Evolutionary conservation across 2,113 vertebrate species (phyloP).

Genomic region (Gobius niger): DNA sequence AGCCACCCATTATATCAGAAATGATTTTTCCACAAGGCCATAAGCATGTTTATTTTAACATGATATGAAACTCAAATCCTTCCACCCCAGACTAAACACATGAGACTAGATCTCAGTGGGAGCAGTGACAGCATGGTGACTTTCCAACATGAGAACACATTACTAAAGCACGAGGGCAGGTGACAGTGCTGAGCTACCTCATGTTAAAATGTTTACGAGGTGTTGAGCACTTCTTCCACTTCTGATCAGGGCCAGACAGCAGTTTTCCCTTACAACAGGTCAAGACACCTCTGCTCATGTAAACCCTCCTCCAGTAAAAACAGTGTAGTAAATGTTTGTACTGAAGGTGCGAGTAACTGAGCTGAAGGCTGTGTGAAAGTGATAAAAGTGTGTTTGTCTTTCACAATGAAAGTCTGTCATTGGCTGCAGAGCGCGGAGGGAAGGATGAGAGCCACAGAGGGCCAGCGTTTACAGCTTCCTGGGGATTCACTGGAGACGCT

Average conservation of each 20-base stretch:
- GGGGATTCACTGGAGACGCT: conserved; percentile 54
- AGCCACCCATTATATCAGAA: too few species aligned
- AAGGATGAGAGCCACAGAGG: conserved; percentile 41
- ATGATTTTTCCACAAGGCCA: background rate
- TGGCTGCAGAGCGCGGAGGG: conserved; percentile 29
- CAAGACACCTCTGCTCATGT: background rate
- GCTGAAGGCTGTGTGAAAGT: conserved; percentile 19
- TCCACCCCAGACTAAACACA: background rate
- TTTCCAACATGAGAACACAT: background rate
- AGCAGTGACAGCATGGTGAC: background rate
- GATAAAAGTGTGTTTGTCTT: conserved; percentile 9
- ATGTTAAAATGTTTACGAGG: conserved; percentile 2
- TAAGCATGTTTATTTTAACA: conserved; percentile 12
- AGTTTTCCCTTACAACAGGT: background rate
- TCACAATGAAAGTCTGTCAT: conserved; percentile 37
- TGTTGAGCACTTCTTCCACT: background rate
- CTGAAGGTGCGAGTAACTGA: background rate
- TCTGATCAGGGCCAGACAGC: background rate
- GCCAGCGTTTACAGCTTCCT: conserved; percentile 67
- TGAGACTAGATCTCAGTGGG: background rate
- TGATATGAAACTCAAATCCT: conserved; percentile 2
- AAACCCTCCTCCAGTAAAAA: background rate
- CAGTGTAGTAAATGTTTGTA: background rate
- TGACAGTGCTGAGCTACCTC: background rate
- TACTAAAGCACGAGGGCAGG: background rate